phyloP scores from a whole-genome alignment of 2,113 vertebrate genomes.

The Microcebus ravelobensis region DNA sequence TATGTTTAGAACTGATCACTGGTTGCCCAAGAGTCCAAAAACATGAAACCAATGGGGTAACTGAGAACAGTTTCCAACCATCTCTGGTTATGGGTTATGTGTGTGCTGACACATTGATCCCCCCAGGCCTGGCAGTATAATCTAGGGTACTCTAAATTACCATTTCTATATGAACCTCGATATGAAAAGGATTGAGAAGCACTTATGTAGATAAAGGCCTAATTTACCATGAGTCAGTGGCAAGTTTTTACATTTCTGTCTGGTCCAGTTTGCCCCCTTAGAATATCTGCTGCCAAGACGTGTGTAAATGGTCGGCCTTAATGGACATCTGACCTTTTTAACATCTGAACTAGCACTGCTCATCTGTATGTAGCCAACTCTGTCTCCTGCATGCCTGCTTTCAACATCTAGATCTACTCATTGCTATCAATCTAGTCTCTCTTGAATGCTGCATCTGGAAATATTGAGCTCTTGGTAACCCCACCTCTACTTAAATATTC shows the following conservation, averaged over 20 bases:
- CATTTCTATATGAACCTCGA: neutral
- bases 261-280: neutral
- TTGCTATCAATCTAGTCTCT: neutral
- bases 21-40: neutral
- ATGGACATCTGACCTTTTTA: neutral
- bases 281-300: neutral
- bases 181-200: neutral
- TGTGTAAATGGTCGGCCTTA: neutral
- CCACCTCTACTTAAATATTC: neutral
- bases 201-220: neutral
- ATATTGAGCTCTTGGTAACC: neutral
- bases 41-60: neutral
- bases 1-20: too few relatives aligned
- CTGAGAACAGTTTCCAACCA: neutral
- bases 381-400: neutral
- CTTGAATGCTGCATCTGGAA: conserved; percentile 24
- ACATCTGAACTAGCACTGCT: neutral
- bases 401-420: neutral
- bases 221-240: neutral
- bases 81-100: neutral
- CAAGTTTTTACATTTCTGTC: neutral
- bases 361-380: neutral
- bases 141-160: neutral
- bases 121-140: neutral
- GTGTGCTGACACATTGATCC: neutral